Evolutionary conservation across 2,113 vertebrate genomes (phyloP).

Genomic region (Salvelinus alpinus): DNA sequence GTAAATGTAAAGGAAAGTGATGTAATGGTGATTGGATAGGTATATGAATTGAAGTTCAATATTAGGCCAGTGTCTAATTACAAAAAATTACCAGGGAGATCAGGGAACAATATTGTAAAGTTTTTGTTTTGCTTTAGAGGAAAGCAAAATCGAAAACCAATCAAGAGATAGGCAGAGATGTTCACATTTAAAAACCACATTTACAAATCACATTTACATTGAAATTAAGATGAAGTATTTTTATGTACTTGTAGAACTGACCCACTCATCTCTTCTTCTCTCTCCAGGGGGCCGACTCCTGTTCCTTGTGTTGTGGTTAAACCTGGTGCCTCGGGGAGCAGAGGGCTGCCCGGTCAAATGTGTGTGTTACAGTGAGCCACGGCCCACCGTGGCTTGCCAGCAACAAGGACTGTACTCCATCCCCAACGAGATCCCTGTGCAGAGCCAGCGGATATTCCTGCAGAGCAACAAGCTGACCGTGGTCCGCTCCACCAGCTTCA

Average conservation of each 20-base stretch:
- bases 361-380: constrained; percentile 93
- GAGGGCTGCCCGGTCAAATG: constrained; percentile 90
- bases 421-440: constrained; percentile 86
- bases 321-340: constrained; percentile 79
- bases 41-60: no score
- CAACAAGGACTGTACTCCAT: constrained; percentile 93
- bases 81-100: no score
- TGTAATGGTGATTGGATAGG: neutral
- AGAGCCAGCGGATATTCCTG: constrained; percentile 94
- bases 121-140: no score
- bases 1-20: neutral
- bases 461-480: constrained; percentile 91
- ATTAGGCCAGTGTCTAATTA: no score
- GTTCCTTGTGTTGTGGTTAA: constrained; percentile 90
- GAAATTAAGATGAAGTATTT: neutral
- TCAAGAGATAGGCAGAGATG: neutral
- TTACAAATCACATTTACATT: neutral
- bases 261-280: neutral
- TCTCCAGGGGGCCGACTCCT: constrained; percentile 86
- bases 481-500: constrained; percentile 88
- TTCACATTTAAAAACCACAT: neutral
- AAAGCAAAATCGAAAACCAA: no score
- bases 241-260: neutral
- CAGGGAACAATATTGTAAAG: no score
- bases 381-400: constrained; percentile 92